Conservation (phyloP, 64 coral and sea anemone genomes). For the Acropora yongei region DNA sequence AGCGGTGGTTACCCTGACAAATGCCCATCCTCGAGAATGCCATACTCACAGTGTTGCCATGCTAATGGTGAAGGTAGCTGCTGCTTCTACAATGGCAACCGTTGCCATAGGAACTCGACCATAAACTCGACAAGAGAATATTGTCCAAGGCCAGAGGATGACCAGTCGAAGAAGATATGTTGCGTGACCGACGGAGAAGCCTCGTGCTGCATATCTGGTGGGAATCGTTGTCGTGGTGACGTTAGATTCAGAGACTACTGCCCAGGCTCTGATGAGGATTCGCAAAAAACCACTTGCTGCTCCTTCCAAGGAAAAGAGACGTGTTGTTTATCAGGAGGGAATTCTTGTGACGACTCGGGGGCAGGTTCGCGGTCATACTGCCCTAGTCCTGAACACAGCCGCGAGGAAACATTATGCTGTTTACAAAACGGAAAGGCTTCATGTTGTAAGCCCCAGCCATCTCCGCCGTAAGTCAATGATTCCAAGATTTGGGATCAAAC, state of each 20-base stretch:
- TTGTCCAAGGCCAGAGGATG: background rate
- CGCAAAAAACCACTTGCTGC: background rate
- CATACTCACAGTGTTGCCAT: background rate
- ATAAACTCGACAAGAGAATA: background rate
- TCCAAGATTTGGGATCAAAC: too few relatives aligned
- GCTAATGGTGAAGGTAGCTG: background rate
- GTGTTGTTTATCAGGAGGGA: background rate
- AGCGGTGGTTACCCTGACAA: too few relatives aligned
- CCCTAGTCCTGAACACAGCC: background rate
- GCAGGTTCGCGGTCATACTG: background rate
- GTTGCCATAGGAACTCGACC: background rate
- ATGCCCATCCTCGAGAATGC: background rate
- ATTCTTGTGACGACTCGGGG: background rate
- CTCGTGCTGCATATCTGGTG: background rate
- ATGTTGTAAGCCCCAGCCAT: background rate
- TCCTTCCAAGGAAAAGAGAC: background rate
- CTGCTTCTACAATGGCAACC: background rate
- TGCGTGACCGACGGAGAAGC: background rate
- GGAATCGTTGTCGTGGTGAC: constrained; percentile 1
- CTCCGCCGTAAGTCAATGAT: background rate
- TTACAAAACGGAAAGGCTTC: background rate
- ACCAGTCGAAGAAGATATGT: background rate
- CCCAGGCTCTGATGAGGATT: background rate
- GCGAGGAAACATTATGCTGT: background rate
- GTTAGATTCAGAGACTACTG: background rate